A percentile compares a stretch with the other conserved stretches of the same genome.
Evolutionary conservation across 2,113 vertebrate species (phyloP).

Genomic region (Alosa alosa): DNA sequence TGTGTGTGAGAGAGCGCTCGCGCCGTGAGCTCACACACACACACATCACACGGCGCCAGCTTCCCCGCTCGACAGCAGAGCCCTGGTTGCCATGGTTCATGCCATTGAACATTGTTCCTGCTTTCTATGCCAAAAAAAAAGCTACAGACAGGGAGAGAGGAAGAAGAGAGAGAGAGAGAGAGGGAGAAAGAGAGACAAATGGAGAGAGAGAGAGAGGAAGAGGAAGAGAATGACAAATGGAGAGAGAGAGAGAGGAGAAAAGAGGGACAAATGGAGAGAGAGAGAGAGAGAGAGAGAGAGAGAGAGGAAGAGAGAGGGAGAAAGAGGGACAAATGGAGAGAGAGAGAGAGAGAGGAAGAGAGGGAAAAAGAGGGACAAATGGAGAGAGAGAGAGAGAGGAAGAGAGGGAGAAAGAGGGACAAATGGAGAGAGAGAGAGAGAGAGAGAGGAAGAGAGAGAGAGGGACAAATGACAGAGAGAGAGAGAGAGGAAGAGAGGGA

Average conservation of each 20-base stretch:
- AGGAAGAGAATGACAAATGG: neutral
- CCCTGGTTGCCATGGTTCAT: constrained; percentile 14
- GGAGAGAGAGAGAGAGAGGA: too few relatives aligned
- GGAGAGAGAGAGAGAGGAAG: neutral
- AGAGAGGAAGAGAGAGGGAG: neutral
- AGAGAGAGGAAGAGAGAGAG: neutral
- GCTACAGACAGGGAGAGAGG: too few relatives aligned
- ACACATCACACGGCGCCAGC: neutral
- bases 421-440: neutral
- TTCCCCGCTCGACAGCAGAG: neutral
- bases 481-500: neutral
- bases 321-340: too few relatives aligned
- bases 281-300: neutral
- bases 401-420: too few relatives aligned
- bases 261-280: too few relatives aligned
- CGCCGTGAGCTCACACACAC: neutral
- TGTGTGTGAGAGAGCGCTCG: too few relatives aligned
- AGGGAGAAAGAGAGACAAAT: too few relatives aligned
- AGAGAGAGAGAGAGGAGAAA: neutral
- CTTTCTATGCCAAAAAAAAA: too few relatives aligned
- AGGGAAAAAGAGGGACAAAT: too few relatives aligned
- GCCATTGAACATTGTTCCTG: too few relatives aligned
- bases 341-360: too few relatives aligned
- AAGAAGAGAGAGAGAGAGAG: neutral
- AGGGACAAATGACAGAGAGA: neutral